Percentiles rank a stretch among this genome's conserved stretches.
Conservation (phyloP, 2,797 vertebrate genomes). For the Notolepis coatsorum region DNA sequence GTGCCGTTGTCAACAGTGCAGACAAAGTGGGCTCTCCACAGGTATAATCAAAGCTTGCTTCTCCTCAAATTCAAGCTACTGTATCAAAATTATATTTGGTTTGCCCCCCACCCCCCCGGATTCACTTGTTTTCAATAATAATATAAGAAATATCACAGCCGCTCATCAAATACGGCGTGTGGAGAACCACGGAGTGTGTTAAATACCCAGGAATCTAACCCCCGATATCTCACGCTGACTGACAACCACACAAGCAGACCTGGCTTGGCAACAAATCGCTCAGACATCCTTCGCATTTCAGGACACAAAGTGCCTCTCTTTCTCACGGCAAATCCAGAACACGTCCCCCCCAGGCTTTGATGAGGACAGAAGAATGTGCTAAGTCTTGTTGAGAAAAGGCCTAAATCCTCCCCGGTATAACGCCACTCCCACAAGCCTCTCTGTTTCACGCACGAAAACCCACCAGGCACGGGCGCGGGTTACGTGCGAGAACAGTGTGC, state of each 20-base stretch:
- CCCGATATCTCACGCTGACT: constrained; percentile 21
- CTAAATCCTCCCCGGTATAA: constrained; percentile 66
- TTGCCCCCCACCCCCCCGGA: no score
- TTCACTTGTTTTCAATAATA: constrained; percentile 21
- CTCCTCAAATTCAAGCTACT: not conserved
- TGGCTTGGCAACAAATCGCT: constrained; percentile 45
- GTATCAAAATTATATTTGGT: constrained; percentile 28
- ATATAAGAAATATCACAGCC: no score
- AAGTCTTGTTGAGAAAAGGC: constrained; percentile 61
- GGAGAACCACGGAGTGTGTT: constrained; percentile 12
- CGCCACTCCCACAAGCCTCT: constrained; percentile 65
- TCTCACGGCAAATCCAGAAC: constrained; percentile 59
- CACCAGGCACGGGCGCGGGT: no score
- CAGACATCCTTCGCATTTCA: constrained; percentile 51
- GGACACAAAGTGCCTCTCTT: constrained; percentile 46
- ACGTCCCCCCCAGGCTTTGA: constrained; percentile 55
- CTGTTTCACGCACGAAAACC: constrained; percentile 43
- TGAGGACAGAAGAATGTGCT: constrained; percentile 64
- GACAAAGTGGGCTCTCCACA: no score
- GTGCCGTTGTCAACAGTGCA: no score
- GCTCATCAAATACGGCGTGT: not conserved
- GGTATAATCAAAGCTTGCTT: no score
- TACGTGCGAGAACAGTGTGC: no score
- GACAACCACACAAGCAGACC: constrained; percentile 32
- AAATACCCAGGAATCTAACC: constrained; percentile 17